Percentiles rank a stretch among this genome's conserved stretches.
Evolutionary conservation across 2,888 invertebrate genomes (phyloP).

Genomic region (Pilophorus perplexus): DNA sequence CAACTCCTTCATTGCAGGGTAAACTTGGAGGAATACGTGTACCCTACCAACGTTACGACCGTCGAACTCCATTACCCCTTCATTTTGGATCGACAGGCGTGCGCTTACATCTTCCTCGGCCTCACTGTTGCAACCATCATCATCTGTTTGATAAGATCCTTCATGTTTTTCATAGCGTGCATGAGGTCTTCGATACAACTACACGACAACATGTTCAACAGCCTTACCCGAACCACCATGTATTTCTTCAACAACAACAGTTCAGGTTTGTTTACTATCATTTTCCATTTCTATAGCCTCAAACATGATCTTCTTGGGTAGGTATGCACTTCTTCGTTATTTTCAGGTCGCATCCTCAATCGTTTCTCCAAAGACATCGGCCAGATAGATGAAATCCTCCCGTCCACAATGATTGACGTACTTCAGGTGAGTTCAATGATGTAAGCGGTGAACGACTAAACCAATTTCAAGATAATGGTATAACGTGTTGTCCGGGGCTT

Average conservation of each 20-base stretch:
- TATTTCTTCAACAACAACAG: conserved; percentile 87
- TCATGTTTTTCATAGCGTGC: conserved; percentile 69
- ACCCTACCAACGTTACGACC: not conserved
- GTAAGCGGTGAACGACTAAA: too few relatives aligned
- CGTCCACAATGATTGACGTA: conserved; percentile 59
- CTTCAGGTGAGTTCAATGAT: conserved; percentile 53
- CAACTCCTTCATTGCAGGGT: conserved; percentile 74
- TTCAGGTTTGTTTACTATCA: too few relatives aligned
- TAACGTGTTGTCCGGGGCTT: too few relatives aligned
- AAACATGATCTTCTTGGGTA: too few relatives aligned
- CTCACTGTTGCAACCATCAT: conserved; percentile 57
- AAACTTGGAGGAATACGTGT: conserved; percentile 49
- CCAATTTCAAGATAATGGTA: too few relatives aligned
- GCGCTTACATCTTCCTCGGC: conserved; percentile 61
- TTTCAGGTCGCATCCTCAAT: conserved; percentile 69
- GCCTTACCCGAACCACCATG: conserved; percentile 77
- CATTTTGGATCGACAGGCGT: conserved; percentile 34
- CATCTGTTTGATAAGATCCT: conserved; percentile 60
- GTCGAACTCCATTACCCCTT: conserved; percentile 4
- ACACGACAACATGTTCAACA: conserved; percentile 82
- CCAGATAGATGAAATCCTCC: conserved; percentile 61
- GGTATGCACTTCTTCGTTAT: too few relatives aligned
- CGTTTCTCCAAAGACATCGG: conserved; percentile 88
- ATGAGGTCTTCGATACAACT: conserved; percentile 75
- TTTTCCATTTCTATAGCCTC: too few relatives aligned